Evolutionary conservation across 2,797 vertebrate genomes (phyloP).

Genomic region (Epinephelus awoara): DNA sequence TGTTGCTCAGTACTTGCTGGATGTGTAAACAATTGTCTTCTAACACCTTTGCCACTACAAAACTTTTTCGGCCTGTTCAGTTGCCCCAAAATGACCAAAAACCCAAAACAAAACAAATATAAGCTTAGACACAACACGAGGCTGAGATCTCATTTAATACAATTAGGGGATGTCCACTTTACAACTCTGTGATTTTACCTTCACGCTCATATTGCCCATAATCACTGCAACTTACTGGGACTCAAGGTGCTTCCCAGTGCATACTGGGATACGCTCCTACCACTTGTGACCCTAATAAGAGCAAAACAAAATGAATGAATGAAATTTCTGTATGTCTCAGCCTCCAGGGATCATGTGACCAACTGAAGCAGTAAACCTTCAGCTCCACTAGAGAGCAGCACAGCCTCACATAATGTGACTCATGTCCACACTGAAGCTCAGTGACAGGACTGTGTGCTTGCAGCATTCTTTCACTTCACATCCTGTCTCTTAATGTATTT

Average conservation of each 20-base stretch:
- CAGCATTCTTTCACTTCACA: background rate
- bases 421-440: background rate
- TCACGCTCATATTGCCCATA: too few species aligned
- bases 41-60: too few species aligned
- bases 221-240: background rate
- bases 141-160: too few species aligned
- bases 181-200: too few species aligned
- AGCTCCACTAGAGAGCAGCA: constrained; percentile 66
- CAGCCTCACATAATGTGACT: background rate
- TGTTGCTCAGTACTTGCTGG: too few species aligned
- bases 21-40: too few species aligned
- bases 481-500: background rate
- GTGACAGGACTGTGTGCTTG: background rate
- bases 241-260: background rate
- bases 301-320: background rate
- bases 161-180: too few species aligned
- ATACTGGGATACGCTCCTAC: background rate
- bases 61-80: too few species aligned
- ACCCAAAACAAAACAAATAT: too few species aligned
- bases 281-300: background rate
- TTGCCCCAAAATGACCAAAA: too few species aligned
- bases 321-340: too few species aligned
- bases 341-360: background rate
- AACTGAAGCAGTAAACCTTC: background rate
- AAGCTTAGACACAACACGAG: too few species aligned